Evolutionary conservation across 2,797 vertebrate species (phyloP).

Genomic region (Poecilia gillii): DNA sequence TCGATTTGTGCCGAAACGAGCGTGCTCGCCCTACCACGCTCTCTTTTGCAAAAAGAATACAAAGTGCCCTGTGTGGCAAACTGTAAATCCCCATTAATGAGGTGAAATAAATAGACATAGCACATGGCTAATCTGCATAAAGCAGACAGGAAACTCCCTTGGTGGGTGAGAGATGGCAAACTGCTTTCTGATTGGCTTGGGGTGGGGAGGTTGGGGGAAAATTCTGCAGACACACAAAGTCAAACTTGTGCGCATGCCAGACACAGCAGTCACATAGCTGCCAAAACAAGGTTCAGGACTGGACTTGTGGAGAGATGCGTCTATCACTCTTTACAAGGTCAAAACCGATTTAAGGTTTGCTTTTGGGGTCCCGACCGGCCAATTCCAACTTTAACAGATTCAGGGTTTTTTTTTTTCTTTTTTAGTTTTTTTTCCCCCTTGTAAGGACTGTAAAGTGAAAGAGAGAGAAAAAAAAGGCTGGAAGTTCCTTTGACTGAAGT

Average conservation of each 20-base stretch:
- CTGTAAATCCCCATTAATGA: slow-evolving; percentile 79
- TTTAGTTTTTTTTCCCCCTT: not conserved
- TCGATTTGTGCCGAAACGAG: slow-evolving; percentile 23
- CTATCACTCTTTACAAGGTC: not conserved
- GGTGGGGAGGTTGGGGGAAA: slow-evolving; percentile 75
- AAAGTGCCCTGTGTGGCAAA: slow-evolving; percentile 85
- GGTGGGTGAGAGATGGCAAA: slow-evolving; percentile 90
- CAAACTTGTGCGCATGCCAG: slow-evolving; percentile 69
- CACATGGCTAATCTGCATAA: slow-evolving; percentile 99
- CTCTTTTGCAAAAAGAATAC: slow-evolving; percentile 58
- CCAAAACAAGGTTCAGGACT: slow-evolving; percentile 17
- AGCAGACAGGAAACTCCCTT: slow-evolving; percentile 91
- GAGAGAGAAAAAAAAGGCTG: not conserved
- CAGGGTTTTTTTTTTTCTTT: not conserved
- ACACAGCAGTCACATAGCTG: slow-evolving; percentile 42
- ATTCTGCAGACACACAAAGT: slow-evolving; percentile 73
- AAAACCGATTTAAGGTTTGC: not conserved
- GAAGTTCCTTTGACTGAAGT: not conserved
- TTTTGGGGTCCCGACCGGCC: not conserved
- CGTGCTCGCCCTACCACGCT: slow-evolving; percentile 38
- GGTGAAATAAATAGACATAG: slow-evolving; percentile 90
- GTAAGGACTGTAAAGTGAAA: not conserved
- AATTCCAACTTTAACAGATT: not conserved
- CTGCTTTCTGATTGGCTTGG: slow-evolving; percentile 85
- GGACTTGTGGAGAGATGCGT: not conserved